A percentile compares a stretch with the other conserved stretches of the same genome.
phyloP scores from a whole-genome alignment of 2,888 invertebrate species.

The Cephus spinipes region DNA sequence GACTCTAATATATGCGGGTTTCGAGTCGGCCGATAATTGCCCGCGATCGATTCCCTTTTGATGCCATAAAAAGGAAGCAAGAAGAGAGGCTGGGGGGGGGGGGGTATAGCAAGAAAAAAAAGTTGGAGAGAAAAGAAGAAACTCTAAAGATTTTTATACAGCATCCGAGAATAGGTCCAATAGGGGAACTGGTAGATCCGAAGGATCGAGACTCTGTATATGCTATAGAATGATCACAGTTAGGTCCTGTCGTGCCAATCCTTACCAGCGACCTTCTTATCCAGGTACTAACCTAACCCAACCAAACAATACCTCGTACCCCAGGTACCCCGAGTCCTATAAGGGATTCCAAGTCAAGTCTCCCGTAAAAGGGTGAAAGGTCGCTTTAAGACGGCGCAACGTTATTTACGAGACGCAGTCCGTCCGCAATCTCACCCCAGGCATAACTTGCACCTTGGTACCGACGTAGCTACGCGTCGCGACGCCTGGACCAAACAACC shows the following conservation, averaged over 20 bases:
- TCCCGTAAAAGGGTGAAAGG: constrained; percentile 4
- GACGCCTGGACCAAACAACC: constrained; percentile 8
- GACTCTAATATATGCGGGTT: constrained; percentile 49
- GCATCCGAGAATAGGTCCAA: background rate
- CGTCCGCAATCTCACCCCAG: constrained; percentile 34
- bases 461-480: constrained; percentile 5
- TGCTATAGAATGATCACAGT: background rate
- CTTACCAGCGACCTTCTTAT: background rate
- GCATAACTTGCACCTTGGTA: constrained; percentile 13
- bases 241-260: background rate
- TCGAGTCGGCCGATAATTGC: constrained; percentile 59
- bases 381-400: background rate
- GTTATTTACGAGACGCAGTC: constrained; percentile 41
- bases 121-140: constrained; percentile 22
- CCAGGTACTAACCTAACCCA: background rate
- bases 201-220: background rate
- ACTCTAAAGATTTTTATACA: background rate
- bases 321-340: background rate
- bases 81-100: constrained; percentile 4
- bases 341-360: background rate
- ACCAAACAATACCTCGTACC: background rate
- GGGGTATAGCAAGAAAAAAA: constrained; percentile 8
- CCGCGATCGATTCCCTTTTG: constrained; percentile 31
- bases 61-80: constrained; percentile 12
- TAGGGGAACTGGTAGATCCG: background rate